Evolutionary conservation across 1,140 invertebrate genomes (phyloP), one percentile per base, ranked within the genome.

Genomic region (Metopolophium dirhodum): DNA sequence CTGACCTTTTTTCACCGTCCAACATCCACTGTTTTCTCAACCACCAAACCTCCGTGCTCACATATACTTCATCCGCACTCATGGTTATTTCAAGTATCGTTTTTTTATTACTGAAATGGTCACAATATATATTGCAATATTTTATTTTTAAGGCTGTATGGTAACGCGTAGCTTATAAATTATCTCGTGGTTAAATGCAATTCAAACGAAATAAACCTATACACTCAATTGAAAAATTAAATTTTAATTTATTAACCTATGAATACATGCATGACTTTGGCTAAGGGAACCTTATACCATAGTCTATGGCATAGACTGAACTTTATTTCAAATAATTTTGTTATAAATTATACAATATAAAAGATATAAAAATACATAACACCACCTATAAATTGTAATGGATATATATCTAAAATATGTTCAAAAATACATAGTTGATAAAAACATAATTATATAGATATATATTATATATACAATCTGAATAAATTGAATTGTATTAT

Each of bases 21-120:
- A 14, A 68, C 61, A 87, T 87, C 49, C 49, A 54, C 87, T 89
- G 57, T 35, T 54, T 89, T 54, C 45, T 89, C 49, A 37, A 89
- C 49, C 49, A 18, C 26, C 49, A 89, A 88, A 89, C 87, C 87
- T 26, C 23, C 49, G 23, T 35, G 54, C 20, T 89, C 35, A 30
- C n/a, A 89, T 26, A 89, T 89, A 89, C 54, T 89, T 89, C n/a
- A 89, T 45, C n/a, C 54, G 49, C 49, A 89, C 87, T 89, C 57
- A 89, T 89, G n/a, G 87, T 89, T 89, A 89, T 89, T 89, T 89
- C 49, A 54, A 89, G 87, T 89, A 89, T 54, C 87, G 22, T 45
- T 87, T 89, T 89, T 89, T 89, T 54, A 89, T 89, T 89, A 89
- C 49, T 89, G 20, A 47, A 89, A 89, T 57, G 30, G 85, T 18